These are phyloP conservation scores for Nasonia vitripennis DNA, from an alignment of 1,140 invertebrate genomes.

Conservation along the genomic window DNA sequence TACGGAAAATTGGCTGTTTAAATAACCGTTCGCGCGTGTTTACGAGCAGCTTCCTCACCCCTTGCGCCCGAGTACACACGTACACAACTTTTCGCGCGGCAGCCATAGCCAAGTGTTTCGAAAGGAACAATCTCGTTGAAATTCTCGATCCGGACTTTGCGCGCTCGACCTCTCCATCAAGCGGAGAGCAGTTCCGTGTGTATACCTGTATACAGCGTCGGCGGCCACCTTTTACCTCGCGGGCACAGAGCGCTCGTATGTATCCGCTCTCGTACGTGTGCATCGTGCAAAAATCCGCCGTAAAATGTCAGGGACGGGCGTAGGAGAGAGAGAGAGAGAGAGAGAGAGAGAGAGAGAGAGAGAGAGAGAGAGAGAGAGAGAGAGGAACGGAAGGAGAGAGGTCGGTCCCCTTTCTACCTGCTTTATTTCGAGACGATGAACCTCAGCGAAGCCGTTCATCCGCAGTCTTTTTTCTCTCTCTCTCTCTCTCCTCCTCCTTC, in stretches of 20 bases:
- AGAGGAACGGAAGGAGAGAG: background rate
- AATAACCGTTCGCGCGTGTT: background rate
- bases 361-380: slow-evolving; percentile 26
- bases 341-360: background rate
- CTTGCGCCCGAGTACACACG: too few relatives aligned
- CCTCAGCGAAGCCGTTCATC: background rate
- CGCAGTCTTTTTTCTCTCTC: background rate
- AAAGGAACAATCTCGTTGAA: background rate
- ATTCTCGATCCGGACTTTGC: background rate
- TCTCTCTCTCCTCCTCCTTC: background rate
- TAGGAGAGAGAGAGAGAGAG: slow-evolving; percentile 20
- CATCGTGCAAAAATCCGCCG: slow-evolving; percentile 12
- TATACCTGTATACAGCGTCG: too few relatives aligned
- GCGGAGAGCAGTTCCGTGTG: too few relatives aligned
- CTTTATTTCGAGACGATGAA: slow-evolving; percentile 41
- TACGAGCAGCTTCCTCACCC: background rate
- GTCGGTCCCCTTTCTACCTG: slow-evolving; percentile 38
- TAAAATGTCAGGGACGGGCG: slow-evolving; percentile 30
- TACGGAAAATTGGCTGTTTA: background rate
- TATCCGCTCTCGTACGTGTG: background rate
- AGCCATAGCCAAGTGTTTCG: background rate
- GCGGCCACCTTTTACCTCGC: background rate
- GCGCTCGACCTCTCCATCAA: background rate
- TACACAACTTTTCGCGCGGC: too few relatives aligned
- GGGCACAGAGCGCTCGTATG: background rate